Percentiles rank a stretch among this genome's conserved stretches.
These are phyloP conservation scores for Drosophila quinaria DNA, from an alignment of 2,888 invertebrate species.

Conservation along the genomic window DNA sequence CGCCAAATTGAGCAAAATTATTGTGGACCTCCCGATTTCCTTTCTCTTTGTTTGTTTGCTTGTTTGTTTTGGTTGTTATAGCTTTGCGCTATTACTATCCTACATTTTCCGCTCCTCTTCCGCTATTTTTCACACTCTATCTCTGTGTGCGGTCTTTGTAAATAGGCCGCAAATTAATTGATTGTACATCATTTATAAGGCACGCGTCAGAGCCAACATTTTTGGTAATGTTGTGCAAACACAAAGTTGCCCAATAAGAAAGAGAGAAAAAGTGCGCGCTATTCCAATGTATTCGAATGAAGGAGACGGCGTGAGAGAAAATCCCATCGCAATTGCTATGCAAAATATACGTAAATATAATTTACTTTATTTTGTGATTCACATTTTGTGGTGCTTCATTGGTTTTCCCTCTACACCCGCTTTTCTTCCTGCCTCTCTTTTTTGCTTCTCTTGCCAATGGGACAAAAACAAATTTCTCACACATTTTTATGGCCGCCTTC, in stretches of 20 bases:
- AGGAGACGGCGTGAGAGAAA: conserved; percentile 20
- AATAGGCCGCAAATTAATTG: conserved; percentile 77
- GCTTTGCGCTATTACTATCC: conserved; percentile 28
- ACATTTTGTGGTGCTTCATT: conserved; percentile 65
- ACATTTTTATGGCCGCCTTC: conserved; percentile 74
- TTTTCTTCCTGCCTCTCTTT: conserved; percentile 7
- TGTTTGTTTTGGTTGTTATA: conserved; percentile 57
- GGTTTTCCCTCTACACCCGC: conserved; percentile 21
- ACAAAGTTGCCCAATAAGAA: conserved; percentile 42
- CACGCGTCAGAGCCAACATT: conserved; percentile 53
- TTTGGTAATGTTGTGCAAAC: conserved; percentile 68
- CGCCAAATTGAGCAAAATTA: conserved; percentile 68
- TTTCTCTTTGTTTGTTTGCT: conserved; percentile 39
- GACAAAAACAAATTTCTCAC: conserved; percentile 64
- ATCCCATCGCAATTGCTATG: conserved; percentile 69
- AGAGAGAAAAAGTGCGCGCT: conserved; percentile 1
- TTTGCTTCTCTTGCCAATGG: conserved; percentile 22
- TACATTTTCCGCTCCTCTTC: not conserved
- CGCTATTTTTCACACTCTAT: not conserved
- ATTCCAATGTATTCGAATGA: conserved; percentile 1
- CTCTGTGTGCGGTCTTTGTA: conserved; percentile 58
- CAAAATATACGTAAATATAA: conserved; percentile 78
- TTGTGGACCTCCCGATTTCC: conserved; percentile 15
- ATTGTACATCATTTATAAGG: conserved; percentile 79
- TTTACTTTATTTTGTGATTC: conserved; percentile 71